Evolutionary conservation across 2,888 invertebrate species (phyloP), one percentile per base, ranked within the genome.

Genomic region (Mylabris sibirica): DNA sequence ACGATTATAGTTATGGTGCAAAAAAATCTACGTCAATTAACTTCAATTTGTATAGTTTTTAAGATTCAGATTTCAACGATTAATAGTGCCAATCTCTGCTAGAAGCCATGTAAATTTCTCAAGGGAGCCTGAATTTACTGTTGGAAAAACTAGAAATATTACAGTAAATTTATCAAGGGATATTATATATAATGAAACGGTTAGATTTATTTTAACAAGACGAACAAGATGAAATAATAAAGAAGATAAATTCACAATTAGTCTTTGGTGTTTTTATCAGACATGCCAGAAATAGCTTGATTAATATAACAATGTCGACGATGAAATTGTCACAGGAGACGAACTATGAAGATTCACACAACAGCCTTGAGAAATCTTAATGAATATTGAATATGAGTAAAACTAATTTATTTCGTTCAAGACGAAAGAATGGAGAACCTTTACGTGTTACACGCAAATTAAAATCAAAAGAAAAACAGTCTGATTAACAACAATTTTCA

Each of bases 61-160:
- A 17, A 17, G n/a, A 17, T 17, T 44, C 44, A 4, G n/a, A 17
- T 44, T 44, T 44, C n/a, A 1, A 44, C 44, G 17, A 44, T 44
- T 44, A 44, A 44, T 44, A 44, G 17, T 17, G 44, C 17, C 44
- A 17, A 44, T 44, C 44, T 44, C 0, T 5, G 8, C 17, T 44
- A n/a, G 8, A 44, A 44, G 44, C 17, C 44, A 44, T 44, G 17
- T 44, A 44, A 17, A 44, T 44, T 44, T 44, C 44, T 44, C 44
- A 44, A 17, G 44, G 44, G 44, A 44, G 17, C n/a, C n/a, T 44
- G n/a, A 44, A 44, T 44, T 44, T 44, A 17, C 44, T 44, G 44
- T n/a, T 44, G 44, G 17, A 44, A 44, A 44, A 44, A 44, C 1
- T 44, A n/a, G 44, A 44, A 44, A 44, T 44, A 44, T 44, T 44